These are phyloP conservation scores for Microplitis deprimator DNA, from an alignment of 2,888 invertebrate genomes.

Conservation along the genomic window DNA sequence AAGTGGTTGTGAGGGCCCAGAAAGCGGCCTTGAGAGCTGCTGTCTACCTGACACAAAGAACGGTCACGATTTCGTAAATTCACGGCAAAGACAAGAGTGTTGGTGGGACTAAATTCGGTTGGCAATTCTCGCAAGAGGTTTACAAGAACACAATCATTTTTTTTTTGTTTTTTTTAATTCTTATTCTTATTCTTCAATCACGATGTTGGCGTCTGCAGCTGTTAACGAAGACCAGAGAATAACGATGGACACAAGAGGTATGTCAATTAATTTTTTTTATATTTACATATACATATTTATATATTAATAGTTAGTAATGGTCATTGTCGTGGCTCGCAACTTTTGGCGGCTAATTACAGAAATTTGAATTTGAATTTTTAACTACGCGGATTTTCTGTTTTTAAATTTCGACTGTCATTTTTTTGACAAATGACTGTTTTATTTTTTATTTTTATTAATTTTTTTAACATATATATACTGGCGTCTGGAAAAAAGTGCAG, in stretches of 20 bases:
- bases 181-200: not conserved
- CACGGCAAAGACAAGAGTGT: not conserved
- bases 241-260: conserved; percentile 11
- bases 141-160: not conserved
- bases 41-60: conserved; percentile 10
- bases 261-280: not conserved
- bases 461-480: not conserved
- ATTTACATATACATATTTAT: too few species aligned
- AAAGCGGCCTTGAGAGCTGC: conserved; percentile 2
- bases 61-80: conserved; percentile 28
- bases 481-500: conserved; percentile 23
- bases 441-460: too few species aligned
- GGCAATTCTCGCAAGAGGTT: not conserved
- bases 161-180: not conserved
- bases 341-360: too few species aligned
- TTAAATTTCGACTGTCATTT: not conserved
- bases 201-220: conserved; percentile 58
- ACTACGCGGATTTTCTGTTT: too few species aligned
- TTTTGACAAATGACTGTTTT: conserved; percentile 6
- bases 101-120: conserved; percentile 41
- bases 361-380: too few species aligned
- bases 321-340: not conserved
- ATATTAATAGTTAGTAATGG: not conserved
- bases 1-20: not conserved
- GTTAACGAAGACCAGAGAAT: conserved; percentile 60